Evolutionary conservation across 2,797 vertebrate genomes (phyloP), one percentile per base, ranked within the genome.

Genomic region (Scolopax bukidnonensis): DNA sequence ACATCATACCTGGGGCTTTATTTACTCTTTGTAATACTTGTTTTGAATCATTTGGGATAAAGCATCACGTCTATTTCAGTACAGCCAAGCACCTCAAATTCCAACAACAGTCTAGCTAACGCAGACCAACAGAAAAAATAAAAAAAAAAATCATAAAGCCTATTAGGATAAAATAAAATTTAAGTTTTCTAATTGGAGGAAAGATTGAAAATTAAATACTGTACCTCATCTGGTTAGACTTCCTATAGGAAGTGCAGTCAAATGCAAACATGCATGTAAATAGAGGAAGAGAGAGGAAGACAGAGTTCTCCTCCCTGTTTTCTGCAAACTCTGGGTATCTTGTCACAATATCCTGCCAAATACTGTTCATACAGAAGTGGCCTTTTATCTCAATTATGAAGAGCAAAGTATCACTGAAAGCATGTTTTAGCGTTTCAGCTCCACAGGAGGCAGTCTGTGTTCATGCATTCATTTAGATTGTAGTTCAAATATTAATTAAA

Each of bases 371-470:
- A 53, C 6, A 86, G 28, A 60, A 53, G 15, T 12, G 56, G 48
- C 36, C 38, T 90, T 82, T 48, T 36, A 3, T 38, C 54, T 12
- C 63, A 63, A 11, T 18, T n/a, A 50, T 3, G 50, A 80, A 84
- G 19, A 94, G 57, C 24, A 50, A 3, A 2, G 0, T 3, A 74
- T 7, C n/a, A 33, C 2, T 20, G 83, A 73, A 59, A 15, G n/a
- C 28, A 18, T 95, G 95, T n/a, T 43, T 48, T 87, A 75, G 80
- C 80, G 0, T 64, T 64, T 69, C 85, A 89, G 91, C 38, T 81
- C 95, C 71, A 84, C 48, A 95, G 85, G 93, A 96, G 94, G 95
- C 96, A 95, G 87, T 59, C 89, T 93, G 40, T 82, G 91, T 71
- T 93, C 90, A 88, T 45, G 36, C 27, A 86, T 93, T 63, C 63